Evolutionary conservation across 1,140 invertebrate genomes (phyloP).

Genomic region (Schlechtendalia chinensis): DNA sequence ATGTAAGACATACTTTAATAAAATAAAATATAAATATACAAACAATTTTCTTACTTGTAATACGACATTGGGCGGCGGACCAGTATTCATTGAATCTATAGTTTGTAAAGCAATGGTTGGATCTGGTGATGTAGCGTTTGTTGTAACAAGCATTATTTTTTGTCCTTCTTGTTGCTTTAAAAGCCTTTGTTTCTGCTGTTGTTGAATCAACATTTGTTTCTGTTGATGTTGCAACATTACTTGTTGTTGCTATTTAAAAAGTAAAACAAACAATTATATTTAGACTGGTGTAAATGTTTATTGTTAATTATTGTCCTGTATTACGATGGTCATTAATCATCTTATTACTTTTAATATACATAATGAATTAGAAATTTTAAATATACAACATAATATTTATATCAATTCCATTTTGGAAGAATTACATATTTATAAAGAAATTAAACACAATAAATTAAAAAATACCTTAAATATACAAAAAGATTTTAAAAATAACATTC

Average conservation of each 20-base stretch:
- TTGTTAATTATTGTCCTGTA: too few relatives aligned
- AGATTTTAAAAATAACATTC: too few relatives aligned
- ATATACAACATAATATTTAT: too few relatives aligned
- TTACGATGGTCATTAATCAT: too few relatives aligned
- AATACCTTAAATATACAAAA: too few relatives aligned
- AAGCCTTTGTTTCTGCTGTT: slow-evolving; percentile 52
- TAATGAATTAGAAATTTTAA: too few relatives aligned
- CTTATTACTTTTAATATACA: too few relatives aligned
- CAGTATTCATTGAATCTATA: slow-evolving; percentile 74
- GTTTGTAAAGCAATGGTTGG: slow-evolving; percentile 64
- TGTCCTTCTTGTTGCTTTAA: slow-evolving; percentile 68
- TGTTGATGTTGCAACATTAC: slow-evolving; percentile 51
- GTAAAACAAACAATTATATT: background rate
- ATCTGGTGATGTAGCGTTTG: slow-evolving; percentile 62
- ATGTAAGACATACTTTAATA: slow-evolving; percentile 54
- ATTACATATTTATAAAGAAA: too few relatives aligned
- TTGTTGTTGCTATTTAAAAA: slow-evolving; percentile 56
- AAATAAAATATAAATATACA: background rate
- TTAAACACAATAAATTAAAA: too few relatives aligned
- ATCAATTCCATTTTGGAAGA: too few relatives aligned
- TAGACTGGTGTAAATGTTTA: too few relatives aligned
- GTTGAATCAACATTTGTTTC: slow-evolving; percentile 33
- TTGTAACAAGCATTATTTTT: slow-evolving; percentile 67
- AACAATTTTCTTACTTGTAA: slow-evolving; percentile 63
- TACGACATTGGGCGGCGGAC: slow-evolving; percentile 78